Evolutionary conservation across 1,140 invertebrate genomes (phyloP), one percentile per base, ranked within the genome.

Genomic region (Hycleus cichorii): DNA sequence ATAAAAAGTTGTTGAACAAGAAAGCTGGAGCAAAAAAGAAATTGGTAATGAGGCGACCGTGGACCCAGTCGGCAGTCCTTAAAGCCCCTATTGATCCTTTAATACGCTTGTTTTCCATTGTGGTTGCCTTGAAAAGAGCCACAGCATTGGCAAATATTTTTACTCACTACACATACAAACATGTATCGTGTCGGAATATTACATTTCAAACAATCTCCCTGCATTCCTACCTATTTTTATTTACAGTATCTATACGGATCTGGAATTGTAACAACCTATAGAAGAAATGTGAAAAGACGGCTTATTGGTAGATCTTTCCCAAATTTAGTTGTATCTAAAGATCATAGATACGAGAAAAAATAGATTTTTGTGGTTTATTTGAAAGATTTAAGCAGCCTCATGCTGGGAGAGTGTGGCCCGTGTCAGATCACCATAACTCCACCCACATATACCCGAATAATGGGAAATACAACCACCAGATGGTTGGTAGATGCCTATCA

Each of bases 81-180:
- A 51, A 59, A 49, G 39, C 43, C n/a, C 44, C 10, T 51, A 32
- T 32, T 32, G 53, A 59, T 50, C 32, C 32, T 27, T 53, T 59
- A 59, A 59, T 59, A 59, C 51, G 58, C 58, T 54, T 59, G 58
- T 59, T 59, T 52, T 54, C 58, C 51, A 59, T 59, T 59, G 58
- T 59, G 58, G 58, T 59, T 47, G 51, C 47, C 58, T 59, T 59
- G 58, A 59, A 59, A 59, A 59, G 58, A 54, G 51, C 32, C 58
- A 59, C 46, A 46, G 58, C 39, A 59, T 59, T 49, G 58, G 32
- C 32, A 32, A 32, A 32, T 7, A 32, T 32, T 32, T 32, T 32
- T 32, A 32, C 32, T 32, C 4, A 5, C 4, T 32, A 32, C 1
- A 32, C 32, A 32, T 32, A 32, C 32, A 32, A 5, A 32, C 32